A percentile compares a stretch with the other conserved stretches of the same genome.
phyloP scores from a whole-genome alignment of 2,797 vertebrate species.

The Hydrolagus colliei region DNA sequence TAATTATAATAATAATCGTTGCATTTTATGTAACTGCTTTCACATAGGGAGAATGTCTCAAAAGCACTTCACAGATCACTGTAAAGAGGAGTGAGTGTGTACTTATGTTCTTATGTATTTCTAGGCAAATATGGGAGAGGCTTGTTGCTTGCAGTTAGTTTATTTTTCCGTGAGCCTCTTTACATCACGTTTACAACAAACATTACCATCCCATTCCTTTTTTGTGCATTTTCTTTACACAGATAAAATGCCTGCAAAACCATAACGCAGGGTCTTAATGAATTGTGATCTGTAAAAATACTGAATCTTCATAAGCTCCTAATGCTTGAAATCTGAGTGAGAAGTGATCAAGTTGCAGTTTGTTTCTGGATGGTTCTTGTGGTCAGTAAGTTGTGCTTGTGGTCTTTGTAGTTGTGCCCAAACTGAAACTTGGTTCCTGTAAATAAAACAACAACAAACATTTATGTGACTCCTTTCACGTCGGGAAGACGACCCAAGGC shows the following conservation, averaged over 20 bases:
- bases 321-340: not conserved
- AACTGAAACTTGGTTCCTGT: conserved; percentile 63
- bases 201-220: too few species aligned
- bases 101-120: too few species aligned
- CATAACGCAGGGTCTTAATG: not conserved
- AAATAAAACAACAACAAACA: not conserved
- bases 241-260: not conserved
- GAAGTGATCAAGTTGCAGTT: not conserved
- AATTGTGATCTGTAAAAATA: not conserved
- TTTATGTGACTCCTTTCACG: too few species aligned
- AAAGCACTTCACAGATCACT: too few species aligned
- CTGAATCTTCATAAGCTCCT: not conserved
- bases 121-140: too few species aligned
- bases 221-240: not conserved
- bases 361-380: conserved; percentile 44
- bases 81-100: too few species aligned
- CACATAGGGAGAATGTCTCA: too few species aligned
- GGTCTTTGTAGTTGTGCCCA: conserved; percentile 56
- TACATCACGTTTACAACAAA: not conserved
- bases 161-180: too few species aligned
- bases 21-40: too few species aligned
- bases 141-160: too few species aligned
- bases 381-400: conserved; percentile 55
- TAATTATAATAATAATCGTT: too few species aligned
- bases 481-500: too few species aligned